Base-by-base conservation (phyloP, 2,888 invertebrate species). In the Nematopogon swammerdamellus region DNA sequence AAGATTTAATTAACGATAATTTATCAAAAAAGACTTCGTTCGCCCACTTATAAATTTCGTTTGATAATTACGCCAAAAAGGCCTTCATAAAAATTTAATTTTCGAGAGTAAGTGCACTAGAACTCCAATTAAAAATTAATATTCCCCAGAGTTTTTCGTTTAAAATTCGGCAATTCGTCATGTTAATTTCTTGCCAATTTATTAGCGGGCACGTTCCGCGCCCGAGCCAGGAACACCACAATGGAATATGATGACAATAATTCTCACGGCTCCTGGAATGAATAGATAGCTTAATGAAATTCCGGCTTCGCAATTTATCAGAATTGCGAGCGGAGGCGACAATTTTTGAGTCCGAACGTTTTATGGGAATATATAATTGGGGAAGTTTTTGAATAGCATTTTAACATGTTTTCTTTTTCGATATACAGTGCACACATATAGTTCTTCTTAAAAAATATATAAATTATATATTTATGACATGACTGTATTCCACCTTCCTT, bases 201-300 rank as follows among this genome's bases (percentile, higher is more conserved):
- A 36, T 36, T 14, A 3, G 3, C 36, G 11, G 36, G 36, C 36
- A 14, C 36, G 25, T 25, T 25, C 25, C 25, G 25, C n/a, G 25
- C 25, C 25, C 5, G 5, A 14, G 11, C 36, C 8, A 14, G 36
- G 5, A 8, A 25, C 14, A 36, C 6, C 6, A 36, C 36, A 36
- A 36, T 36, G 14, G 11, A 8, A 36, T 36, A 36, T 14, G 8
- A 8, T 36, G 36, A 14, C 36, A 14, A 36, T 36, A 36, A 36
- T 36, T 36, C n/a, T 36, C 36, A 14, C 36, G 36, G 36, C 36
- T 36, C 11, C 36, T 36, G 48, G 48, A 58, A 59, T 60, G 58
- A 58, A 60, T 56, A 60, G 59, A 58, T 58, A 55, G 51, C 53
- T 51, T 54, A 59, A 60, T 62, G 53, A 59, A 59, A 61, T 57